Conservation (phyloP, 92 coral and sea anemone species). For the Epizoanthus illoricatus region DNA sequence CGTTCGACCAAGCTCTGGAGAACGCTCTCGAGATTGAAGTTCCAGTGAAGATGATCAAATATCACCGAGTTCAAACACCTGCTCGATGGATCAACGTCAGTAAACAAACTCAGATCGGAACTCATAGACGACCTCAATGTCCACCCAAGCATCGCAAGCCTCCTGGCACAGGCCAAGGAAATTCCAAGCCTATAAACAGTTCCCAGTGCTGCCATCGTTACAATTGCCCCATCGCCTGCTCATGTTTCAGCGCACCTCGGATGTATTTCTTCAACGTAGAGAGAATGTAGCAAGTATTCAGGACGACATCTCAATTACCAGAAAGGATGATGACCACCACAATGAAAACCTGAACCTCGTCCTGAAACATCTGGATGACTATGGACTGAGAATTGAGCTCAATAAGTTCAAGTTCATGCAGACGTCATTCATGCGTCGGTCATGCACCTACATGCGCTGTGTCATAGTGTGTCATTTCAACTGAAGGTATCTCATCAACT, state of each 20-base stretch:
- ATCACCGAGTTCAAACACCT: constrained; percentile 20
- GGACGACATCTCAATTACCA: constrained; percentile 2
- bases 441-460: constrained; percentile 58
- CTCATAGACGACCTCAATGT: neutral
- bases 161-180: no score
- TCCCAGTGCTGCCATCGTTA: no score
- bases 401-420: constrained; percentile 58
- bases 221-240: constrained; percentile 35
- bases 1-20: constrained; percentile 30
- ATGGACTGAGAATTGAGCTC: constrained; percentile 44
- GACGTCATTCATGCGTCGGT: no score
- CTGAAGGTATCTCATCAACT: constrained; percentile 58
- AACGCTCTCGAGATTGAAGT: constrained; percentile 25
- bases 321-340: constrained; percentile 24
- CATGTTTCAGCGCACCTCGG: constrained; percentile 47
- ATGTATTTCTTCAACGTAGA: constrained; percentile 34
- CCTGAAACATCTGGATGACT: constrained; percentile 44
- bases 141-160: no score
- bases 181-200: no score
- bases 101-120: constrained; percentile 14
- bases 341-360: constrained; percentile 30
- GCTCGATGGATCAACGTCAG: neutral
- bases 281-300: constrained; percentile 24
- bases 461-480: constrained; percentile 44
- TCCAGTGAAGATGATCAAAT: constrained; percentile 38